phyloP scores from a whole-genome alignment of 2,113 vertebrate genomes.

The Calonectris borealis region DNA sequence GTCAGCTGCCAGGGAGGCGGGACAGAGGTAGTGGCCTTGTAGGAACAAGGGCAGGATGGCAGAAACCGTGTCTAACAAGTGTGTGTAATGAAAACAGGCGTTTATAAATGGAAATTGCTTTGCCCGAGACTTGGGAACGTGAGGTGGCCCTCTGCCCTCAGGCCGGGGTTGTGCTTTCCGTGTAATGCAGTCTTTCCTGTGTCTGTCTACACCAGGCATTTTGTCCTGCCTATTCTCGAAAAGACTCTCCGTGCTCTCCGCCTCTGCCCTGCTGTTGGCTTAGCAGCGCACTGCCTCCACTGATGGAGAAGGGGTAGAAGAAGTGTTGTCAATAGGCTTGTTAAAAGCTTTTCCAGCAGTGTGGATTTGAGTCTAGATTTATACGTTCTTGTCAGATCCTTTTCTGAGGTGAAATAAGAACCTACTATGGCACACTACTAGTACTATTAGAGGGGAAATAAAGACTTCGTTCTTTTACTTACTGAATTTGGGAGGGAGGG shows the following conservation, averaged over 20 bases:
- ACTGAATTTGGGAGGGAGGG: too few species aligned
- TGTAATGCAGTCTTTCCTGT: not conserved
- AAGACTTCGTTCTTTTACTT: not conserved
- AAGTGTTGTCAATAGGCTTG: not conserved
- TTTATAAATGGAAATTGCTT: not conserved
- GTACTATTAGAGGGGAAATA: not conserved
- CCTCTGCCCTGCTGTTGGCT: not conserved
- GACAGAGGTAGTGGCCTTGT: not conserved
- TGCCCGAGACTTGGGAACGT: not conserved
- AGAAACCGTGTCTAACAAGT: too few species aligned
- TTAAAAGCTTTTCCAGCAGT: not conserved
- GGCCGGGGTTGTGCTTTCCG: not conserved
- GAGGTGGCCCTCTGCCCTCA: not conserved
- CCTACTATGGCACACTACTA: not conserved
- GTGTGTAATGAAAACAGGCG: too few species aligned
- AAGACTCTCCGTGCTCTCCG: too few species aligned
- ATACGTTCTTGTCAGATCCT: too few species aligned
- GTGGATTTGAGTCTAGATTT: not conserved
- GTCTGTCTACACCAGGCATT: not conserved
- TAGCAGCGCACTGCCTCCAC: not conserved
- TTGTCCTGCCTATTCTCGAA: not conserved
- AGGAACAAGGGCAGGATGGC: not conserved
- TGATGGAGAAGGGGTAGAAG: too few species aligned
- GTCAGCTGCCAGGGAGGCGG: too few species aligned
- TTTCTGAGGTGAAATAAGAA: not conserved